Conservation (phyloP, 2,888 invertebrate species). For the Globia sparganii region DNA sequence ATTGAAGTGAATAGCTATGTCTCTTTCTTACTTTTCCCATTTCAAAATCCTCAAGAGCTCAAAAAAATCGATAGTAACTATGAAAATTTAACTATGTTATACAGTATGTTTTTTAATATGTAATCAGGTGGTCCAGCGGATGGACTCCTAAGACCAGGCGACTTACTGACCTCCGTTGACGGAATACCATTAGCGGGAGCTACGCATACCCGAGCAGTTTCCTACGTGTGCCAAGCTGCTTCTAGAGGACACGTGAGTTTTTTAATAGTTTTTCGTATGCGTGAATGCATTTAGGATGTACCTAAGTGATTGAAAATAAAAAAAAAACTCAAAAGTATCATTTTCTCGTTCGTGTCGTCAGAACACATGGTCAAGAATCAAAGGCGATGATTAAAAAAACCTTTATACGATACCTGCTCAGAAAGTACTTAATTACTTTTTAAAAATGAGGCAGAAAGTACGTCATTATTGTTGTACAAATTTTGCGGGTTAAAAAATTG, state of each 20-base stretch:
- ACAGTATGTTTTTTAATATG: background rate
- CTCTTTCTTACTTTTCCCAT: no score
- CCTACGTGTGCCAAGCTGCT: constrained; percentile 96
- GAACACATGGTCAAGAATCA: background rate
- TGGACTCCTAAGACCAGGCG: constrained; percentile 97
- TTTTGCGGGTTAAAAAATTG: no score
- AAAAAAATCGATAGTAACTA: no score
- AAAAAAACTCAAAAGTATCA: background rate
- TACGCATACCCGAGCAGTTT: constrained; percentile 98
- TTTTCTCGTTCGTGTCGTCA: background rate
- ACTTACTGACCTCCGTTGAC: constrained; percentile 98
- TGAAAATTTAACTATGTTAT: background rate
- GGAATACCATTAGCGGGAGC: constrained; percentile 94
- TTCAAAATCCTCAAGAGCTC: no score
- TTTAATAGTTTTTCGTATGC: background rate
- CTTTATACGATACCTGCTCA: no score
- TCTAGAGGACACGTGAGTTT: constrained; percentile 94
- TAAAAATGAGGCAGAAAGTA: no score
- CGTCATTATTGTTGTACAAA: no score
- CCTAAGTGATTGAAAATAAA: background rate
- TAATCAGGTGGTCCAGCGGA: constrained; percentile 96
- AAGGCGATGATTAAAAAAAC: background rate
- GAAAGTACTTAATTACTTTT: no score
- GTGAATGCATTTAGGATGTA: background rate
- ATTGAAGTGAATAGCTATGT: no score